These are phyloP conservation scores for Urosaurus nigricauda DNA, from an alignment of 2,797 vertebrate species.

Conservation along the genomic window DNA sequence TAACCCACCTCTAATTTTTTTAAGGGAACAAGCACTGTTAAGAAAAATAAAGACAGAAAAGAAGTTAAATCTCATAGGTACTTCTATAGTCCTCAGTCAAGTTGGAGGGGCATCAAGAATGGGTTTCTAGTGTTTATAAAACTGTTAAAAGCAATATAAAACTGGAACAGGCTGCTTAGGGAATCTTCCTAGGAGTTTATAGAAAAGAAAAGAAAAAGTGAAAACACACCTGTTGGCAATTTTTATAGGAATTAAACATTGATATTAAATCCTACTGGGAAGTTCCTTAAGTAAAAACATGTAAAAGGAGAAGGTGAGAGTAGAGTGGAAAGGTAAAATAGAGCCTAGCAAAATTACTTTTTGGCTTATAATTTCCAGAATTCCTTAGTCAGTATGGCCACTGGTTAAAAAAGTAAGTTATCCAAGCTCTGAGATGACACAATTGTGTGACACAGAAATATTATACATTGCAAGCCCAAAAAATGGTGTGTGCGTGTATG, in stretches of 20 bases:
- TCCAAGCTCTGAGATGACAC: background rate
- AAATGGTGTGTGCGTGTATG: background rate
- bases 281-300: background rate
- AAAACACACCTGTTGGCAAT: background rate
- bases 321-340: background rate
- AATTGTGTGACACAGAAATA: background rate
- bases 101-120: background rate
- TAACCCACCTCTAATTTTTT: background rate
- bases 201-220: background rate
- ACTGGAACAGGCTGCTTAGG: background rate
- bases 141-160: background rate
- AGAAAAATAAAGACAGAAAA: background rate
- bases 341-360: background rate
- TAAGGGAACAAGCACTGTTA: background rate
- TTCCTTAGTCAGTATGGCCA: background rate
- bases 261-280: background rate
- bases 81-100: background rate
- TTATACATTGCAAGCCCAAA: background rate
- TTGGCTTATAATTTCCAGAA: background rate
- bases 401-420: background rate
- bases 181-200: background rate
- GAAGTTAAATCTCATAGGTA: background rate
- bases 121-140: background rate
- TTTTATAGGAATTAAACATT: background rate
- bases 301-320: background rate